Conservation (phyloP, 2,888 invertebrate species). For the Diaphora mendica region DNA sequence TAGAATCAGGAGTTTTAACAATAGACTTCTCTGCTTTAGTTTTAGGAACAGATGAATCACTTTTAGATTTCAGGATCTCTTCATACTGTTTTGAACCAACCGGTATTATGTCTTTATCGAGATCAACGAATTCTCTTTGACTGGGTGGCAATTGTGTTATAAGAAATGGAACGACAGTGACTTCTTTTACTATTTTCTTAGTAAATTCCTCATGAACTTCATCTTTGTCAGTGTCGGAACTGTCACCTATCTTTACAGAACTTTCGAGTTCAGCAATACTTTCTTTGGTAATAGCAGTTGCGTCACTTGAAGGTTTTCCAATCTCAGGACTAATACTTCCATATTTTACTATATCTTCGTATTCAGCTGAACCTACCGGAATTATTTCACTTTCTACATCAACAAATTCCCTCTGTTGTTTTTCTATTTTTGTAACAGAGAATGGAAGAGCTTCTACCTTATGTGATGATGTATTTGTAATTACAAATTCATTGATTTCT, state of each 20-base stretch:
- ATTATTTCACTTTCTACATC: slow-evolving; percentile 84
- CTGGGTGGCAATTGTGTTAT: slow-evolving; percentile 78
- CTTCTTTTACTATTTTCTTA: slow-evolving; percentile 70
- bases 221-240: slow-evolving; percentile 23
- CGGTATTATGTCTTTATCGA: slow-evolving; percentile 79
- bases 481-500: slow-evolving; percentile 61
- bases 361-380: slow-evolving; percentile 78
- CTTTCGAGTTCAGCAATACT: slow-evolving; percentile 60
- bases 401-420: slow-evolving; percentile 75
- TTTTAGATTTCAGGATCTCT: slow-evolving; percentile 82
- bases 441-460: slow-evolving; percentile 74
- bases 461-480: slow-evolving; percentile 55
- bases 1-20: slow-evolving; percentile 76
- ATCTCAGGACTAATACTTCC: slow-evolving; percentile 76
- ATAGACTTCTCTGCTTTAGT: slow-evolving; percentile 77
- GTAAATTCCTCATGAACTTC: slow-evolving; percentile 70
- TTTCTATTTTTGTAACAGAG: slow-evolving; percentile 73
- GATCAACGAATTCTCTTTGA: slow-evolving; percentile 83
- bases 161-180: slow-evolving; percentile 81
- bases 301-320: slow-evolving; percentile 59
- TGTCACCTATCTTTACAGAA: slow-evolving; percentile 39
- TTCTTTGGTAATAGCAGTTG: slow-evolving; percentile 64
- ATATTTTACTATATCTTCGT: slow-evolving; percentile 74
- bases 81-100: slow-evolving; percentile 79
- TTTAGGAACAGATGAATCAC: slow-evolving; percentile 83